Evolutionary conservation across 1,140 invertebrate species (phyloP).

Genomic region (Venustaconcha ellipsiformis): DNA sequence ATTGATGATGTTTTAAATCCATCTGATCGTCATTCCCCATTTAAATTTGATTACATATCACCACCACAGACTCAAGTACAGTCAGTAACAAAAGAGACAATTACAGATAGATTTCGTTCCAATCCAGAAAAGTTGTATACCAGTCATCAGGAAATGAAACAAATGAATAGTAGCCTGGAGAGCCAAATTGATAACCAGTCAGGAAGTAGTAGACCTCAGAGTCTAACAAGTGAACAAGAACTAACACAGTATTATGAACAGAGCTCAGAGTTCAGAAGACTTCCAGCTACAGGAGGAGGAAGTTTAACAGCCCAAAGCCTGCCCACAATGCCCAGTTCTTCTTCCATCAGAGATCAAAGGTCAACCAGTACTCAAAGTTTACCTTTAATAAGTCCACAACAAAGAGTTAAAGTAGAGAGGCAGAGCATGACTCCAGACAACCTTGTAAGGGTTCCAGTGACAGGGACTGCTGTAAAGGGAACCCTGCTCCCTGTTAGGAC

Average conservation of each 20-base stretch:
- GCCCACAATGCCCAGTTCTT: not conserved
- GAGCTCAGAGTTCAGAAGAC: not conserved
- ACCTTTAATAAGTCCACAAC: slow-evolving; percentile 39
- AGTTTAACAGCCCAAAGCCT: slow-evolving; percentile 7
- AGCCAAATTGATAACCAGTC: not conserved
- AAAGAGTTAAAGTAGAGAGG: slow-evolving; percentile 33
- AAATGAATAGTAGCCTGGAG: slow-evolving; percentile 8
- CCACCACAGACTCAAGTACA: not conserved
- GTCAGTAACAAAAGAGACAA: slow-evolving; percentile 17
- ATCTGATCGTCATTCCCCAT: slow-evolving; percentile 28
- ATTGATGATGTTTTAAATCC: slow-evolving; percentile 28
- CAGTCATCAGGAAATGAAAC: slow-evolving; percentile 16
- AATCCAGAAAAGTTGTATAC: slow-evolving; percentile 47
- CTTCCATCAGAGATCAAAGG: slow-evolving; percentile 17
- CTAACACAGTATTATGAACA: slow-evolving; percentile 48
- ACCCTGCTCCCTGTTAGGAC: slow-evolving; percentile 9
- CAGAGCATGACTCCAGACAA: slow-evolving; percentile 47
- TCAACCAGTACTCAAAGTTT: slow-evolving; percentile 44
- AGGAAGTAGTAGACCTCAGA: slow-evolving; percentile 35
- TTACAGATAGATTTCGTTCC: slow-evolving; percentile 25
- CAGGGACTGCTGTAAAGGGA: slow-evolving; percentile 7
- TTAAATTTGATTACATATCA: slow-evolving; percentile 11
- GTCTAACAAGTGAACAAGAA: slow-evolving; percentile 58
- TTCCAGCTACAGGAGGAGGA: slow-evolving; percentile 3
- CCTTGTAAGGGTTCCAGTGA: slow-evolving; percentile 39